phyloP scores from a whole-genome alignment of 2,888 invertebrate species.

The Disparrhopalites patrizii region DNA sequence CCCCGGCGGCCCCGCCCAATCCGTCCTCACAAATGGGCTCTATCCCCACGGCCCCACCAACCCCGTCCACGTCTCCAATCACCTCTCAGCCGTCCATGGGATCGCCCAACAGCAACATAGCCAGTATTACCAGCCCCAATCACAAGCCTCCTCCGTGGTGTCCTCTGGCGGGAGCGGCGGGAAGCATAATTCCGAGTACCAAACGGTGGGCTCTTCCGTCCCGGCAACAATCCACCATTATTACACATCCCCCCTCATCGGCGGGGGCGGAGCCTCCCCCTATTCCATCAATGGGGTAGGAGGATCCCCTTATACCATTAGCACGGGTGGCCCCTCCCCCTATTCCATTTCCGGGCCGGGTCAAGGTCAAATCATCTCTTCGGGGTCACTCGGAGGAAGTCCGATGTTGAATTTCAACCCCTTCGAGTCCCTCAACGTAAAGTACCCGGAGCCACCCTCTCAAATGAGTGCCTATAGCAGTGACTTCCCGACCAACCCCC shows the following conservation, averaged over 20 bases:
- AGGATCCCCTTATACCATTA: too few species aligned
- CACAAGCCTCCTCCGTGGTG: background rate
- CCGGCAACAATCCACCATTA: background rate
- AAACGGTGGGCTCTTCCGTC: background rate
- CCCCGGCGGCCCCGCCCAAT: too few species aligned
- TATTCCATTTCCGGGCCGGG: too few species aligned
- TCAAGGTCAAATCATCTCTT: background rate
- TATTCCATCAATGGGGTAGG: too few species aligned
- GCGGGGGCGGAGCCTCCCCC: background rate
- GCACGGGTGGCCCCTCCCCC: too few species aligned
- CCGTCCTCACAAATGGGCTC: background rate
- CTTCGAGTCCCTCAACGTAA: background rate
- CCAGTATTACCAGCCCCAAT: background rate
- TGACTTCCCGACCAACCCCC: background rate
- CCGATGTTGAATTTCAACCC: background rate
- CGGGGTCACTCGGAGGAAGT: background rate
- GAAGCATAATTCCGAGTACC: background rate
- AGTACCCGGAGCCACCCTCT: background rate
- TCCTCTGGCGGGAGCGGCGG: background rate
- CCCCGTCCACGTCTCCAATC: constrained; percentile 10
- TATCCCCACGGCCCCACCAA: background rate
- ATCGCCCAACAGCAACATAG: constrained; percentile 6
- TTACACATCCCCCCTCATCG: background rate
- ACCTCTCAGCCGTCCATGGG: constrained; percentile 3
- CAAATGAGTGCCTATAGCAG: background rate